Conservation (phyloP, 2,113 vertebrate species). For the Agapornis roseicollis region DNA sequence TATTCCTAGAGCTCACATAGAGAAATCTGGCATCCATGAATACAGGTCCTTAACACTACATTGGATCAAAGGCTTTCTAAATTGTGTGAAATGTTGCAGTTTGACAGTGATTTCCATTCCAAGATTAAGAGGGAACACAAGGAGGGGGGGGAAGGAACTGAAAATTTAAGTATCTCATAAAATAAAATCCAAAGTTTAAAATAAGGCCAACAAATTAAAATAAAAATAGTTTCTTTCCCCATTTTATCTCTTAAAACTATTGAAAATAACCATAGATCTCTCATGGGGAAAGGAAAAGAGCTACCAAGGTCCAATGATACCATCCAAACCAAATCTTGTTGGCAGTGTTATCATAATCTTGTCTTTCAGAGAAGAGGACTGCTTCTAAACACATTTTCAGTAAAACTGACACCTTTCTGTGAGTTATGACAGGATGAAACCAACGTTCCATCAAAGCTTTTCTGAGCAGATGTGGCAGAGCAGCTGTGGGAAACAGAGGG, state of each 20-base stretch:
- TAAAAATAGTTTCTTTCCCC: background rate
- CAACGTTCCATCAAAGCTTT: background rate
- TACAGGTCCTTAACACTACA: background rate
- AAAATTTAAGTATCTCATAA: background rate
- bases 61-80: background rate
- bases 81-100: background rate
- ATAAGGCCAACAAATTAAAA: background rate
- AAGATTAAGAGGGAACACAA: background rate
- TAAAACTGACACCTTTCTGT: background rate
- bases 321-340: background rate
- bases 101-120: background rate
- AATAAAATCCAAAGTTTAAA: background rate
- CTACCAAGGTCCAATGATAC: background rate
- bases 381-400: background rate
- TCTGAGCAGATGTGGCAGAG: background rate
- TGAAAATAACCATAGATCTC: background rate
- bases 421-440: background rate
- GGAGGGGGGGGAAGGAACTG: background rate
- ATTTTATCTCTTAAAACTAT: background rate
- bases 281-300: background rate
- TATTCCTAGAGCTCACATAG: background rate
- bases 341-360: constrained; percentile 1
- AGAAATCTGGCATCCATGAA: background rate
- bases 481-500: background rate
- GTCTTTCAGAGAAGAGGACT: background rate